Evolutionary conservation across 2,113 vertebrate genomes (phyloP), one percentile per base, ranked within the genome.

Genomic region (Eulacestoma nigropectus): DNA sequence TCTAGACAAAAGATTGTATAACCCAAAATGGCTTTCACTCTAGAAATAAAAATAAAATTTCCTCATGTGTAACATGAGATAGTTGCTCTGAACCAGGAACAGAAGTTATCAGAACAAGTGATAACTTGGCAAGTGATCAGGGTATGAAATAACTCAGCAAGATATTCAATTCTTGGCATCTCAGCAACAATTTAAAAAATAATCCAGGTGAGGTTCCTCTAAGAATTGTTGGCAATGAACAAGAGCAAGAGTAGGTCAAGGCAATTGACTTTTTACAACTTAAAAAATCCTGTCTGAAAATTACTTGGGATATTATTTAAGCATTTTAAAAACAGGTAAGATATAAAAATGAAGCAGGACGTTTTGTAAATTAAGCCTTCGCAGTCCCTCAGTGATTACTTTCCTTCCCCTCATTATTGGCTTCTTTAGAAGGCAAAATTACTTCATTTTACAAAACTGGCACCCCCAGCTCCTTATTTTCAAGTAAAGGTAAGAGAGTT

Each of bases 351-450:
- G 35, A 96, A 84, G 78, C 46, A 73, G 68, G 92, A 81, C 1
- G 0, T 91, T 88, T 80, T 86, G 29, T 56, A 91, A 64, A 84
- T 90, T 90, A 92, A 70, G 74, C 42, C 55, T 80, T 86, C 1
- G 0, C 70, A 77, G 63, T 74, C 59, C 39, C 52, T 55, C 8
- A 3, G 47, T 93, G 93, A 95, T 96, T 95, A 70, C 83, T 67
- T 92, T 84, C 35, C 32, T 42, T 93, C 39, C 72, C 22, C 41
- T 77, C 88, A 86, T 84, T 88, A 93, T 4, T 37, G 42, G 26
- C 23, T 93, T 81, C 92, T 90, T 93, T 91, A 93, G 91, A 95
- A 95, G 76, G 84, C 56, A 96, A 94, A 93, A 96, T 91, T 83
- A 83, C 82, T 80, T 77, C 60, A 80, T 84, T 96, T 92, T 86